Evolutionary conservation across 1,140 invertebrate genomes (phyloP), one percentile per base, ranked within the genome.

Genomic region (Ylistrum balloti): DNA sequence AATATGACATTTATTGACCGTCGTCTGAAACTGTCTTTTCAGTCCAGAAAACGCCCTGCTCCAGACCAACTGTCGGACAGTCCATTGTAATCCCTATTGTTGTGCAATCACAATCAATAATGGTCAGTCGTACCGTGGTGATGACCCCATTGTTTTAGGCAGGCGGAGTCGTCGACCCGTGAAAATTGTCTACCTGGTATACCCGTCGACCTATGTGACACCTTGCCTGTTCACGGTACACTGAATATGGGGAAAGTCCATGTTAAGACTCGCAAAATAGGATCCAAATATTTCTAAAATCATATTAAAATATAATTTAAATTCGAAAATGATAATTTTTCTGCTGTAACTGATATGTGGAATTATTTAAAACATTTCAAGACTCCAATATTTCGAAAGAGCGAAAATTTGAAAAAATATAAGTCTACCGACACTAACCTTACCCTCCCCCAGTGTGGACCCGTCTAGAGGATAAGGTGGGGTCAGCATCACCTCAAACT

Each of bases 151-250:
- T 74, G 56, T 74, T 74, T 74, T 74, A n/a, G 56, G 56, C 17
- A n/a, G n/a, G 1, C 56, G n/a, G 56, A 74, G 5, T 74, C 56
- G 28, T n/a, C 56, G 9, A 74, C 15, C 56, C 56, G 56, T 74
- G 56, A 74, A n/a, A 74, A n/a, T 74, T n/a, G 56, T 74, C 56
- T 74, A 74, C 56, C 56, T 74, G 56, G 56, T 74, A 28, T 17
- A 74, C 56, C 56, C 56, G n/a, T n/a, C n/a, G n/a, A 74, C 56
- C 56, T 74, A n/a, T 74, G 56, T 74, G 56, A 74, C 56, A 74
- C n/a, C 22, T 22, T 74, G 7, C n/a, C 56, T 74, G n/a, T 22
- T 28, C 56, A 74, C n/a, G 56, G 56, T 74, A 28, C 3, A 2
- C n/a, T 74, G 56, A 22, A 74, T 5, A 74, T n/a, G 56, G 56